phyloP scores from a whole-genome alignment of 1,140 invertebrate genomes.

The Nasonia giraulti region DNA sequence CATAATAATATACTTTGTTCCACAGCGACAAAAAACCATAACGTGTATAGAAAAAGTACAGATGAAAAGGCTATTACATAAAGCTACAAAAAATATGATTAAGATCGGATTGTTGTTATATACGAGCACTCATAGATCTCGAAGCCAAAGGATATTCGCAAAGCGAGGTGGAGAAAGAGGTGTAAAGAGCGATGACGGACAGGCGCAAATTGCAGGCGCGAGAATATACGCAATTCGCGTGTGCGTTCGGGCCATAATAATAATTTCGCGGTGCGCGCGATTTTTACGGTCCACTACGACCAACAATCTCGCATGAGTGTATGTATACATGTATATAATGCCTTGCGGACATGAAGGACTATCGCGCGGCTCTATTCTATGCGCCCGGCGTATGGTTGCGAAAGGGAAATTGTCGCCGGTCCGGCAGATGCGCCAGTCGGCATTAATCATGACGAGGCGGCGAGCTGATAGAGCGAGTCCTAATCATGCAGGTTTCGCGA shows the following conservation, averaged over 20 bases:
- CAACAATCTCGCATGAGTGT: neutral
- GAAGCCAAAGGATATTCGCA: no score
- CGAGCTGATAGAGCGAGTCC: neutral
- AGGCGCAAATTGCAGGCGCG: neutral
- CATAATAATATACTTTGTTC: no score
- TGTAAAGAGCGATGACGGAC: neutral
- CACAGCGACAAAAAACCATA: no score
- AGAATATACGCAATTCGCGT: neutral
- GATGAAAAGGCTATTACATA: no score
- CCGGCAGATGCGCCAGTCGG: neutral
- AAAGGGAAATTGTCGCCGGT: neutral
- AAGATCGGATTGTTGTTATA: no score
- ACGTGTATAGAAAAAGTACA: no score
- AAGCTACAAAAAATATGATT: no score
- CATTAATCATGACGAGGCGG: neutral
- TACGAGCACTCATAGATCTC: no score
- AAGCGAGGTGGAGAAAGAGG: neutral
- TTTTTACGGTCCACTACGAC: neutral
- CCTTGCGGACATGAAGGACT: neutral
- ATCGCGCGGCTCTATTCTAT: neutral
- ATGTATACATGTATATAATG: neutral
- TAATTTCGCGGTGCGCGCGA: conserved; percentile 6
- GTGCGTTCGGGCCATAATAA: neutral
- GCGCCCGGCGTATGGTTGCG: neutral
- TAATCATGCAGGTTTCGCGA: neutral